phyloP scores from a whole-genome alignment of 2,888 invertebrate genomes.

The Nebria salina region DNA sequence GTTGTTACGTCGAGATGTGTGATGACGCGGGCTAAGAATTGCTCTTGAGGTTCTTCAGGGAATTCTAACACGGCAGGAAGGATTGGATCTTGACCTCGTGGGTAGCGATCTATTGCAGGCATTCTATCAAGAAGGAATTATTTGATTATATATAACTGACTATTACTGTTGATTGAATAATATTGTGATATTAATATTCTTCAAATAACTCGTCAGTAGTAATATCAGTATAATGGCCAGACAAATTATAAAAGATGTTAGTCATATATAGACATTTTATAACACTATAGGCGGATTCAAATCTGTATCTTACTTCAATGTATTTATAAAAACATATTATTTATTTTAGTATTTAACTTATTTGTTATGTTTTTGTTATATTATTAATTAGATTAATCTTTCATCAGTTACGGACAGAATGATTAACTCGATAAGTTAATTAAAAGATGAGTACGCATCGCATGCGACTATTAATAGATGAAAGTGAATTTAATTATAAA shows the following conservation, averaged over 20 bases:
- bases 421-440: not conserved
- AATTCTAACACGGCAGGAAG: constrained; percentile 95
- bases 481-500: not conserved
- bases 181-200: not conserved
- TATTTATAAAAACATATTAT: not conserved
- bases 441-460: not conserved
- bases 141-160: not conserved
- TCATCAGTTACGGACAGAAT: not conserved
- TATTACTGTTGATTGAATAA: not conserved
- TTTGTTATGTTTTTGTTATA: not conserved
- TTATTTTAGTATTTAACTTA: not conserved
- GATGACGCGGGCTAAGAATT: constrained; percentile 88
- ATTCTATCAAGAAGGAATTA: constrained; percentile 54
- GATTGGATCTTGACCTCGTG: constrained; percentile 85
- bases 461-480: not conserved
- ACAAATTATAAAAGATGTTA: no score
- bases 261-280: no score
- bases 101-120: constrained; percentile 65
- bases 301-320: no score
- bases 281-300: no score
- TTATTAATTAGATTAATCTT: not conserved
- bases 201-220: not conserved
- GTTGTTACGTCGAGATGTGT: constrained; percentile 88
- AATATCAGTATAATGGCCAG: no score
- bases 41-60: constrained; percentile 93